Evolutionary conservation across 2,888 invertebrate genomes (phyloP).

Genomic region (Colletes collaris): DNA sequence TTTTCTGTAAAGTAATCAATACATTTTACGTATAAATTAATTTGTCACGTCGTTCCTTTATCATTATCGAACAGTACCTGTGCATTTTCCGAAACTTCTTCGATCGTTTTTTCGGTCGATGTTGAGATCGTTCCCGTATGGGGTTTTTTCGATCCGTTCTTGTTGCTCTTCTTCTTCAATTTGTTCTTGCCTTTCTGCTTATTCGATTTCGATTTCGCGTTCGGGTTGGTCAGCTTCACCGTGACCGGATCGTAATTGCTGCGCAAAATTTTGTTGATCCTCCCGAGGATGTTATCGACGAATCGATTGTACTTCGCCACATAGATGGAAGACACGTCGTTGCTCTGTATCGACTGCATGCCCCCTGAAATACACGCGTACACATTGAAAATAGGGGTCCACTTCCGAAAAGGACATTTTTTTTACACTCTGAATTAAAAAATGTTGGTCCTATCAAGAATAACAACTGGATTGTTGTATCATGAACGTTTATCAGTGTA

Average conservation of each 20-base stretch:
- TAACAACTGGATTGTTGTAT: too few relatives aligned
- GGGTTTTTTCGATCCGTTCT: slow-evolving; percentile 74
- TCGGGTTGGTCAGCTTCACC: slow-evolving; percentile 87
- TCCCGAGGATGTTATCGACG: slow-evolving; percentile 91
- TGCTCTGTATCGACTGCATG: slow-evolving; percentile 77
- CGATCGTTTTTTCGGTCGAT: slow-evolving; percentile 26
- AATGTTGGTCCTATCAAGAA: too few relatives aligned
- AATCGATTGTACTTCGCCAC: slow-evolving; percentile 93
- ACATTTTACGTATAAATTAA: neutral
- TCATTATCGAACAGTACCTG: slow-evolving; percentile 25
- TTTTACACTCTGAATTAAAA: too few relatives aligned
- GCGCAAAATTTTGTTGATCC: slow-evolving; percentile 92
- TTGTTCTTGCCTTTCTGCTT: slow-evolving; percentile 80
- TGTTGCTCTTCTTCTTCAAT: slow-evolving; percentile 70
- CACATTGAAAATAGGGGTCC: too few relatives aligned
- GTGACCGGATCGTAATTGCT: slow-evolving; percentile 93
- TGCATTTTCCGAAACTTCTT: slow-evolving; percentile 19
- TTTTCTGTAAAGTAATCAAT: slow-evolving; percentile 34
- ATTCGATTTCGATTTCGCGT: slow-evolving; percentile 84
- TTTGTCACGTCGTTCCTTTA: neutral
- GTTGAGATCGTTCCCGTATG: neutral
- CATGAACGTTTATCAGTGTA: too few relatives aligned
- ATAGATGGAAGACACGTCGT: slow-evolving; percentile 87
- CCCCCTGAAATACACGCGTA: slow-evolving; percentile 81
- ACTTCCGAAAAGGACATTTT: too few relatives aligned